Evolutionary conservation across 2,888 invertebrate species (phyloP).

Genomic region (Ptilodon capucinus): DNA sequence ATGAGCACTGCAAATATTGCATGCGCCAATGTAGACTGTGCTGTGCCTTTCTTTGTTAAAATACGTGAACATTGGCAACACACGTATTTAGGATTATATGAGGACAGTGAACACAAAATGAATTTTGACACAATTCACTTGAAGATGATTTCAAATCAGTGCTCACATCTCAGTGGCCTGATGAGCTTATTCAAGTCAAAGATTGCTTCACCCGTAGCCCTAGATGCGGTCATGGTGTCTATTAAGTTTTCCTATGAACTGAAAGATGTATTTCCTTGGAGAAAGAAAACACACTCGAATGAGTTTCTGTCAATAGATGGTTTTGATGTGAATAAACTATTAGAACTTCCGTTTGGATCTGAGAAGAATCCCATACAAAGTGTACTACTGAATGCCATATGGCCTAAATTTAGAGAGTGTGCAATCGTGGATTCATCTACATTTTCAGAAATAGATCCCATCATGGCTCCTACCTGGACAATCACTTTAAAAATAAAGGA

Average conservation of each 20-base stretch:
- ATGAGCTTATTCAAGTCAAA: constrained; percentile 95
- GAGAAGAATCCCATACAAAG: constrained; percentile 91
- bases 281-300: constrained; percentile 72
- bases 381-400: constrained; percentile 90
- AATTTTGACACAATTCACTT: constrained; percentile 95
- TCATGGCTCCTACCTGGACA: constrained; percentile 90
- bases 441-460: constrained; percentile 94
- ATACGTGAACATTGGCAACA: constrained; percentile 91
- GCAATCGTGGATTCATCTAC: constrained; percentile 93
- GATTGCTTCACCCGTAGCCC: constrained; percentile 84
- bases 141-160: constrained; percentile 89
- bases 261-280: constrained; percentile 85
- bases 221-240: constrained; percentile 87
- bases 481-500: constrained; percentile 85
- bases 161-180: constrained; percentile 91
- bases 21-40: constrained; percentile 89
- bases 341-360: constrained; percentile 91
- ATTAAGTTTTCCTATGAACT: constrained; percentile 89
- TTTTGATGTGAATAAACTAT: constrained; percentile 72
- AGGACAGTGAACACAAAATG: constrained; percentile 89
- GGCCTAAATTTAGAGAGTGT: constrained; percentile 93
- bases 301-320: constrained; percentile 76
- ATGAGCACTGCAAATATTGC: constrained; percentile 93
- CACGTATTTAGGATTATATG: constrained; percentile 90
- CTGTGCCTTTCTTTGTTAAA: constrained; percentile 94